Conservation (phyloP, 2,888 invertebrate species). For the Lasioglossum calceatum region DNA sequence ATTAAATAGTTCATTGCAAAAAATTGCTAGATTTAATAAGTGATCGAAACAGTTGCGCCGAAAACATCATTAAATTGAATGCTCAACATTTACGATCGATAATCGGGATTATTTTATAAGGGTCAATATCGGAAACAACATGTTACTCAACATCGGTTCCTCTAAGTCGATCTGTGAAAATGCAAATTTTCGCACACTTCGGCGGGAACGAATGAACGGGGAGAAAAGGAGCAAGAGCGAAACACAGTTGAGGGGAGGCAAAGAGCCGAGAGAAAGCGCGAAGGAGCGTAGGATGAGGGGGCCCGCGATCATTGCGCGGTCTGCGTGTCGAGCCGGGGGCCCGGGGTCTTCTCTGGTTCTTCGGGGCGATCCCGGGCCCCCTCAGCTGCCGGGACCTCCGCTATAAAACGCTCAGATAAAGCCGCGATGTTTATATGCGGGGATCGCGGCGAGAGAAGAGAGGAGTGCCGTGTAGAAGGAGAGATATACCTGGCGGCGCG, state of each 20-base stretch:
- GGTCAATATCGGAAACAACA: not conserved
- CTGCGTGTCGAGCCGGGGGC: constrained; percentile 31
- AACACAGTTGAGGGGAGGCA: too few relatives aligned
- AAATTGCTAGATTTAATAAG: too few relatives aligned
- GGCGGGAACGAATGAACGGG: too few relatives aligned
- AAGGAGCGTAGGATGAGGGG: constrained; percentile 56
- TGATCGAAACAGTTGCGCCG: too few relatives aligned
- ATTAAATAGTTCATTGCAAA: too few relatives aligned
- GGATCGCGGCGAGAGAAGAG: constrained; percentile 66
- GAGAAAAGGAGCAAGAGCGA: too few relatives aligned
- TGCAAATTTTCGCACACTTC: not conserved
- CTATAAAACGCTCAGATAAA: constrained; percentile 81
- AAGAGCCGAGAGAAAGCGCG: too few relatives aligned
- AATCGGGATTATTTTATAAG: too few relatives aligned
- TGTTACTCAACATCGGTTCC: not conserved
- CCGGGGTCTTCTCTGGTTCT: constrained; percentile 52
- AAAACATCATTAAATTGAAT: too few relatives aligned
- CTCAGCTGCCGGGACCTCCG: constrained; percentile 62
- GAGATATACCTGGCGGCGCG: constrained; percentile 70
- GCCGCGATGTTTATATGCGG: constrained; percentile 81
- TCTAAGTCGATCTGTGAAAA: not conserved
- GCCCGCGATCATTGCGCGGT: constrained; percentile 45
- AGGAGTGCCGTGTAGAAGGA: constrained; percentile 67
- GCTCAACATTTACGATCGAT: too few relatives aligned
- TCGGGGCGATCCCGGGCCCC: constrained; percentile 59